These are phyloP conservation scores for Drosophila repleta DNA, from an alignment of 1,140 invertebrate genomes.

Conservation along the genomic window DNA sequence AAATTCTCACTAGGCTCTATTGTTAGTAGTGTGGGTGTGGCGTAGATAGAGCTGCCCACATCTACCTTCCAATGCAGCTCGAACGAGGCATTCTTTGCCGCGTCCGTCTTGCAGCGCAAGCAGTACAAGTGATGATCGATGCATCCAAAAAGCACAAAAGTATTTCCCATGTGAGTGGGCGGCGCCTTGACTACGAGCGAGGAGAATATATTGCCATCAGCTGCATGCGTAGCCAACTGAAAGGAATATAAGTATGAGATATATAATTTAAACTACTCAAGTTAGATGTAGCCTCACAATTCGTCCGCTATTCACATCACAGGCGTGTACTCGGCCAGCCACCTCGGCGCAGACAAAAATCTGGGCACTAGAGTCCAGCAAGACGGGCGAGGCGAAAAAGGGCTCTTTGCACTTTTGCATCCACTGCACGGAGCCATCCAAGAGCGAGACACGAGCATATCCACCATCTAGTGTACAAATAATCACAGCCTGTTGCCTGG, in stretches of 20 bases:
- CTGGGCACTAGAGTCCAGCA: constrained; percentile 41
- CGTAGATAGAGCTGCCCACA: constrained; percentile 53
- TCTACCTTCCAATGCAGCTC: constrained; percentile 61
- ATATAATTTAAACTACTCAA: background rate
- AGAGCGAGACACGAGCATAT: constrained; percentile 53
- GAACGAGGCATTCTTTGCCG: constrained; percentile 3
- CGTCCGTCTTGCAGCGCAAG: constrained; percentile 51
- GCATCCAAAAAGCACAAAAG: constrained; percentile 73
- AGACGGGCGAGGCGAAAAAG: constrained; percentile 67
- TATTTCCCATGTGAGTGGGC: constrained; percentile 57
- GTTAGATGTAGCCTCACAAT: constrained; percentile 37
- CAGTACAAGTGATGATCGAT: constrained; percentile 77
- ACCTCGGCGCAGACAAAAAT: constrained; percentile 71
- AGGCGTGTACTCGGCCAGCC: constrained; percentile 61
- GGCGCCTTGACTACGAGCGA: constrained; percentile 53
- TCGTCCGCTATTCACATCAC: constrained; percentile 54
- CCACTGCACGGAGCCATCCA: constrained; percentile 64
- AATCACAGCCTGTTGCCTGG: constrained; percentile 48
- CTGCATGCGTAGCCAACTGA: constrained; percentile 44
- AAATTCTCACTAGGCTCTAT: constrained; percentile 46
- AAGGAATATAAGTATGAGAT: constrained; percentile 14
- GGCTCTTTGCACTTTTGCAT: constrained; percentile 59
- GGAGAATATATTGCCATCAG: constrained; percentile 73
- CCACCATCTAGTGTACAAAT: constrained; percentile 72
- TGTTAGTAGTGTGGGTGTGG: constrained; percentile 53